phyloP scores from a whole-genome alignment of 1,140 invertebrate genomes.

The Sminthurides bifidus region DNA sequence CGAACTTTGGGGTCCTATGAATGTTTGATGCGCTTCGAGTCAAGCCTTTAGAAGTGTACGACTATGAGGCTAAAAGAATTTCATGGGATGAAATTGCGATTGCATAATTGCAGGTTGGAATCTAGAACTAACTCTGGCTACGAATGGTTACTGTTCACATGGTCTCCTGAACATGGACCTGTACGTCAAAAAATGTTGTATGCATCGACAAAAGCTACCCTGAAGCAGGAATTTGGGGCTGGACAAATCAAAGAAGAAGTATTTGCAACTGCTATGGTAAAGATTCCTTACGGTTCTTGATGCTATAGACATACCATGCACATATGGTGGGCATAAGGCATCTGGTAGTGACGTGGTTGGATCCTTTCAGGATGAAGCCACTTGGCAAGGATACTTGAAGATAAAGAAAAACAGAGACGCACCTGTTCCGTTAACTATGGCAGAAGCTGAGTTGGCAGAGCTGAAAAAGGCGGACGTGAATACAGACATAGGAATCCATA shows the following conservation, averaged over 20 bases:
- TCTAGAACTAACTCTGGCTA: conserved; percentile 62
- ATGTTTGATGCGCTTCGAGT: too few species aligned
- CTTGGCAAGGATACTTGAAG: conserved; percentile 64
- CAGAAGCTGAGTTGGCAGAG: conserved; percentile 78
- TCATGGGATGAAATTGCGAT: neutral
- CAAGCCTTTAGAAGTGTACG: too few species aligned
- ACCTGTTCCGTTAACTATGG: conserved; percentile 73
- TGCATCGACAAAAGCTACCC: conserved; percentile 93
- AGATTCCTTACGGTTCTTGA: conserved; percentile 1
- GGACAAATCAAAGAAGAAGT: conserved; percentile 82
- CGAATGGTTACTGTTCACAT: conserved; percentile 90
- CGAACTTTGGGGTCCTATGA: too few species aligned
- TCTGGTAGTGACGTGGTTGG: too few species aligned
- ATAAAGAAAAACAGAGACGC: conserved; percentile 62
- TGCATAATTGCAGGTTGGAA: conserved; percentile 52
- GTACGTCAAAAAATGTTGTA: conserved; percentile 97
- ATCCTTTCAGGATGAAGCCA: conserved; percentile 67
- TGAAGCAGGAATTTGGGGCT: conserved; percentile 91
- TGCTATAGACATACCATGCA: too few species aligned
- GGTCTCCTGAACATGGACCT: conserved; percentile 80
- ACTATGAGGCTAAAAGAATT: too few species aligned
- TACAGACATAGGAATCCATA: conserved; percentile 67
- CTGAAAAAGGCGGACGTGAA: conserved; percentile 57
- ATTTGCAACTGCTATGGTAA: conserved; percentile 65
- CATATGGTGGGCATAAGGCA: too few species aligned